phyloP scores from a whole-genome alignment of 2,113 vertebrate species.

The Glaucomys volans region DNA sequence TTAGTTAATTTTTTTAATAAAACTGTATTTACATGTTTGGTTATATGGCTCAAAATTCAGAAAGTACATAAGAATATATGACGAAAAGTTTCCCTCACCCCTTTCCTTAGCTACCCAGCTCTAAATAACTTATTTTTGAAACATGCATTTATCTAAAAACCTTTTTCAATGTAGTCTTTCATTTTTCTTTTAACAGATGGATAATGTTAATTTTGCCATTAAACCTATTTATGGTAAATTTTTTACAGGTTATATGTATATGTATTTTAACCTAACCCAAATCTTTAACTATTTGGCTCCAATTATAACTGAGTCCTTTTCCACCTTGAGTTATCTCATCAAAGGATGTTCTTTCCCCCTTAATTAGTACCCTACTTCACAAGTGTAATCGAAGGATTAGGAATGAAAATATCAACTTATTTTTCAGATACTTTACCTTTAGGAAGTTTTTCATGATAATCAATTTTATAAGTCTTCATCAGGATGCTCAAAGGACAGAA shows the following conservation, averaged over 20 bases:
- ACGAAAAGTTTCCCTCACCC: neutral
- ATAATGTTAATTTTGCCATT: constrained; percentile 60
- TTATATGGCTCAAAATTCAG: constrained; percentile 24
- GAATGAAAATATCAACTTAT: constrained; percentile 49
- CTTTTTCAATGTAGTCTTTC: constrained; percentile 39
- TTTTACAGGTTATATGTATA: neutral
- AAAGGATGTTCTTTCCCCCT: neutral
- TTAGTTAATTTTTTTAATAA: constrained; percentile 34
- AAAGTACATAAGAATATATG: neutral
- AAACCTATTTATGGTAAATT: constrained; percentile 55
- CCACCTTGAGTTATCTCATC: neutral
- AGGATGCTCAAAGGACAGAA: neutral
- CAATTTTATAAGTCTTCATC: constrained; percentile 6
- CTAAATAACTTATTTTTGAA: constrained; percentile 50
- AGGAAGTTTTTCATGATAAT: constrained; percentile 32
- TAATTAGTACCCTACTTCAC: neutral
- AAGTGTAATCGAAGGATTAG: constrained; percentile 26
- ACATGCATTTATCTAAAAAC: constrained; percentile 47
- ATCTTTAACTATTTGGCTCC: neutral
- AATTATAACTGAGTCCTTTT: neutral
- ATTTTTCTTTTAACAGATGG: constrained; percentile 22
- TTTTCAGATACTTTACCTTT: constrained; percentile 39
- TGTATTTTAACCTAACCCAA: neutral
- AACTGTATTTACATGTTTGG: constrained; percentile 38
- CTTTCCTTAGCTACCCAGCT: neutral